Percentiles rank a stretch among this genome's conserved stretches.
Conservation (phyloP, 2,797 vertebrate species). For the Argyrosomus regius region DNA sequence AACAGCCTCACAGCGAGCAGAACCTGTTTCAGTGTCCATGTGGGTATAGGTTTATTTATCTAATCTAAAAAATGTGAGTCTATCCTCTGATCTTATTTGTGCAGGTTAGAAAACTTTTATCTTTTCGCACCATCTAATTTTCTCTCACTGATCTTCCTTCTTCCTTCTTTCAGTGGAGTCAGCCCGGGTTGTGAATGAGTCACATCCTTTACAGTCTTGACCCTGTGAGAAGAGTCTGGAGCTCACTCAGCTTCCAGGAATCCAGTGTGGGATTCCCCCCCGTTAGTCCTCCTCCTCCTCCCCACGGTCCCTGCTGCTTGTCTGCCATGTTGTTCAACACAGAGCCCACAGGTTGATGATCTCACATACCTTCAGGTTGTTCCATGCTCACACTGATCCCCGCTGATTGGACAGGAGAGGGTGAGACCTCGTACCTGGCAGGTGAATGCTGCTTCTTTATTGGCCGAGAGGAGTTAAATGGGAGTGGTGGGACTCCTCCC, state of each 20-base stretch:
- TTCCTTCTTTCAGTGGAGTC: neutral
- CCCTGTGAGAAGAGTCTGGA: conserved; percentile 55
- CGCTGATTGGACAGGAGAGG: conserved; percentile 44
- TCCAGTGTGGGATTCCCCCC: conserved; percentile 61
- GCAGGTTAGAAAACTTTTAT: neutral
- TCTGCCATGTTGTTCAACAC: conserved; percentile 21
- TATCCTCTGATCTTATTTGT: neutral
- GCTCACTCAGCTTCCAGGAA: conserved; percentile 76
- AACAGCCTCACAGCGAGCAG: neutral
- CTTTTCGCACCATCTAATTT: neutral
- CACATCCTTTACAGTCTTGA: conserved; percentile 69
- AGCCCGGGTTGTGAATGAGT: conserved; percentile 47
- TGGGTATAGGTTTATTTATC: neutral
- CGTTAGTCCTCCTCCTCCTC: neutral
- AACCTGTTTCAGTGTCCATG: neutral
- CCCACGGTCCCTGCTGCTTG: neutral
- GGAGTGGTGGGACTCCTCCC: conserved; percentile 40
- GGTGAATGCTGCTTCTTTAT: conserved; percentile 67
- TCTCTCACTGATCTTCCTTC: neutral
- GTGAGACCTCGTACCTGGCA: conserved; percentile 67
- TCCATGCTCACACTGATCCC: neutral
- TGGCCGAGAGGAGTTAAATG: conserved; percentile 63
- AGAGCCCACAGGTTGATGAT: conserved; percentile 3
- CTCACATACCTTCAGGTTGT: conserved; percentile 37
- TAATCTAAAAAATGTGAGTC: neutral